Evolutionary conservation across 2,797 vertebrate species (phyloP).

Genomic region (Manis javanica): DNA sequence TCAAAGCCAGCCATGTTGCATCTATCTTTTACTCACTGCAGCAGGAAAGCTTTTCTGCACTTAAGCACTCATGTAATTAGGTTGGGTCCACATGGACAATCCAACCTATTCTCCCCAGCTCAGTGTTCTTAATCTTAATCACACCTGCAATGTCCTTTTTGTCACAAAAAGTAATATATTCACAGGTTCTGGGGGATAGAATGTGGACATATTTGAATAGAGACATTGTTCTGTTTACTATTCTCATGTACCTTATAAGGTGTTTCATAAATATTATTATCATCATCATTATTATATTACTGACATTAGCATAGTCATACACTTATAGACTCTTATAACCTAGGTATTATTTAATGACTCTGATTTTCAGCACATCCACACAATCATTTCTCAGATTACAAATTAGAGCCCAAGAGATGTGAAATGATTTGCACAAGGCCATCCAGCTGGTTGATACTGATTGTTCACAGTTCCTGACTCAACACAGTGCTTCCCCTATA

Average conservation of each 20-base stretch:
- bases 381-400: background rate
- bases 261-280: background rate
- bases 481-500: background rate
- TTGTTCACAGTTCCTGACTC: background rate
- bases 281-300: background rate
- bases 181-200: background rate
- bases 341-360: background rate
- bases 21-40: background rate
- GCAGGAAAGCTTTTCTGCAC: background rate
- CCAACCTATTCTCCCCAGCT: background rate
- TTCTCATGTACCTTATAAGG: background rate
- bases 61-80: background rate
- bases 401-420: background rate
- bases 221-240: background rate
- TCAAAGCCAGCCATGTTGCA: background rate
- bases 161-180: background rate
- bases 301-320: background rate
- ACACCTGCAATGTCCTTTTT: background rate
- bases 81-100: background rate
- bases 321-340: background rate
- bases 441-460: background rate
- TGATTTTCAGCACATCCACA: background rate
- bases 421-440: background rate
- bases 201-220: background rate
- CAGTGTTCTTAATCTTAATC: background rate